A percentile compares a stretch with the other conserved stretches of the same genome.
phyloP scores from a whole-genome alignment of 2,888 invertebrate genomes.

The Pyrrhia umbra region DNA sequence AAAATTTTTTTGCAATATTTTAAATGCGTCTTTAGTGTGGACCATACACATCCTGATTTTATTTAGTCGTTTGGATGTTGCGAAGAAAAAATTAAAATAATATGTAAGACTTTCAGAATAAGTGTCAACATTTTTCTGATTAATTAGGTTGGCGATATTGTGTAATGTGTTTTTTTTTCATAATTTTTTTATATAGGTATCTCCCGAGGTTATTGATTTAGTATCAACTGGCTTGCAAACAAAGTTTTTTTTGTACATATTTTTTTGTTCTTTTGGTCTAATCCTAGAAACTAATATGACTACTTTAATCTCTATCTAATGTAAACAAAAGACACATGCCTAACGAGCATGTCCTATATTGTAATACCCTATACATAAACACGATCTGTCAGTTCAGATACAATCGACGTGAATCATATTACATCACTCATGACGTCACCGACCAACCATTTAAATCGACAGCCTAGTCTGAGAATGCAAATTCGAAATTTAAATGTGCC shows the following conservation, averaged over 20 bases:
- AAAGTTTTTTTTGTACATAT: no score
- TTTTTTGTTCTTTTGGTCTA: no score
- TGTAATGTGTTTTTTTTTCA: no score
- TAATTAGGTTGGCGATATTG: no score
- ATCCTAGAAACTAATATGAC: background rate
- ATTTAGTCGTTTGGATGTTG: background rate
- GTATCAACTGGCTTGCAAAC: background rate
- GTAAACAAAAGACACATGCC: conserved; percentile 44
- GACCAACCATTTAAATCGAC: conserved; percentile 76
- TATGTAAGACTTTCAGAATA: background rate
- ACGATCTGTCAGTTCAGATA: conserved; percentile 64
- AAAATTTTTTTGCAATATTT: background rate
- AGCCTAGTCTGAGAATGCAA: conserved; percentile 76
- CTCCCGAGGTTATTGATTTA: background rate
- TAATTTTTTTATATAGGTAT: no score
- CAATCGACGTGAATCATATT: conserved; percentile 74
- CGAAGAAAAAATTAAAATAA: conserved; percentile 8
- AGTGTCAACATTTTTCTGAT: no score
- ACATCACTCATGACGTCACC: conserved; percentile 86
- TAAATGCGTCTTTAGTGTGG: background rate
- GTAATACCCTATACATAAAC: conserved; percentile 60
- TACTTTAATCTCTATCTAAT: conserved; percentile 6
- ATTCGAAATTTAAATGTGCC: conserved; percentile 81
- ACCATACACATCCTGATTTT: background rate
- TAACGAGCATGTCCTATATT: conserved; percentile 51